Base-by-base conservation (phyloP, 2,797 vertebrate genomes). In the Malurus leucopterus region DNA sequence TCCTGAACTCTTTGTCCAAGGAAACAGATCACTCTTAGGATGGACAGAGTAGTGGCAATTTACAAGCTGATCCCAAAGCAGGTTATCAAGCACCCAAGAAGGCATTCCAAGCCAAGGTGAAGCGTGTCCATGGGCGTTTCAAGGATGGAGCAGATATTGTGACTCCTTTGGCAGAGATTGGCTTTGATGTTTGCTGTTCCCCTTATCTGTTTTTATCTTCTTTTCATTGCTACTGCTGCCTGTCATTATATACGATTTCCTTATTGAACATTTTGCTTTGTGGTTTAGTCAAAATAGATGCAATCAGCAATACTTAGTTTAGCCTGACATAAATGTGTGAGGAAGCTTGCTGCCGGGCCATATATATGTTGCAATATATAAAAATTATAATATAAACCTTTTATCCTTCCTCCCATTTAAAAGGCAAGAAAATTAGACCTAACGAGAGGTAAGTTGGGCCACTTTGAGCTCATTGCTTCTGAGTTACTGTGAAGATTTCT, bases 101-200 rank as follows among this genome's bases (percentile, higher is more conserved):
- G 2, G 27, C 27, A 54, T 63, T 93, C 75, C 51, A 72, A 74
- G 74, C 43, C 72, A 51, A 51, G 29, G 83, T 5, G 30, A 41
- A 71, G 29, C 6, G 2, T 8, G 19, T n/a, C 43, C 40, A 13
- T 11, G 38, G n/a, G 12, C 32, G 29, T 1, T 1, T 20, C n/a
- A 91, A 57, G 20, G 41, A 78, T 1, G 1, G 11, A 88, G 30
- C 13, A 59, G 24, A 22, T 32, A 38, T 46, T 43, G 30, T 2
- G 5, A 43, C 30, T 75, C 16, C 21, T 49, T 1, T 40, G 38
- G 30, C 22, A 26, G 21, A 67, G 24, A 38, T 43, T 55, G 44
- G 86, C 41, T 76, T 50, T 41, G 41, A 50, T 21, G 9, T 63
- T 22, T 30, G 15, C 12, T 7, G 18, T 24, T 76, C 10, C 34